Conservation (phyloP, 2,113 vertebrate species). For the Pterocles burchelli region DNA sequence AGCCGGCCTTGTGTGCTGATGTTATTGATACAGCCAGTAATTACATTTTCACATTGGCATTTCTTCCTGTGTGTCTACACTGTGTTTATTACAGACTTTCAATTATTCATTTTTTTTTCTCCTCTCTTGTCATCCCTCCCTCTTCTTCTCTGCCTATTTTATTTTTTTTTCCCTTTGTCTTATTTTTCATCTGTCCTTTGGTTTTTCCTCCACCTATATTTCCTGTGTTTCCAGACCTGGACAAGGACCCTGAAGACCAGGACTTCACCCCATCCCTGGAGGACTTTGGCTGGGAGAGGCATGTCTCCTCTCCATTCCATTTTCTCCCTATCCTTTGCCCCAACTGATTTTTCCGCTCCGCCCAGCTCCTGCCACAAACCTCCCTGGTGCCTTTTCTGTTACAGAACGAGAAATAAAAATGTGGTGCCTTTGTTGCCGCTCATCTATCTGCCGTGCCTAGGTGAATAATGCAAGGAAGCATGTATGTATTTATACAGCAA, state of each 20-base stretch:
- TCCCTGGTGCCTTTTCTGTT: slow-evolving; percentile 52
- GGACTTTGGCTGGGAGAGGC: not conserved
- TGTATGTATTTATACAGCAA: slow-evolving; percentile 73
- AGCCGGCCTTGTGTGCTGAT: not conserved
- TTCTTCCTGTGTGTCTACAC: not conserved
- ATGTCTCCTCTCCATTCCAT: not conserved
- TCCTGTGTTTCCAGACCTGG: not conserved
- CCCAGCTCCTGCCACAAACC: not conserved
- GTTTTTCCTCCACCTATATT: not conserved
- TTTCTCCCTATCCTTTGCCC: slow-evolving; percentile 17
- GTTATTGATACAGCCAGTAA: slow-evolving; percentile 57
- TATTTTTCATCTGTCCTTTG: slow-evolving; percentile 11
- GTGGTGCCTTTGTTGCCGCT: slow-evolving; percentile 43
- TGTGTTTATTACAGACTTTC: slow-evolving; percentile 29
- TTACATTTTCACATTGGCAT: slow-evolving; percentile 31
- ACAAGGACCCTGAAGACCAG: not conserved
- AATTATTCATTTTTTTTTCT: slow-evolving; percentile 25
- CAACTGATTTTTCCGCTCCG: not conserved
- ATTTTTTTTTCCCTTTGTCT: not conserved
- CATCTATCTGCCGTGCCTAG: slow-evolving; percentile 60
- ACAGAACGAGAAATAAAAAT: slow-evolving; percentile 58
- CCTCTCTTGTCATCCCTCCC: not conserved
- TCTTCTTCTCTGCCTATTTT: not conserved
- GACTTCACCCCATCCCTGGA: not conserved
- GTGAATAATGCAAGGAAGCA: slow-evolving; percentile 70